Conservation (phyloP, 2,888 invertebrate genomes). For the Cryptocheilus praepositus region DNA sequence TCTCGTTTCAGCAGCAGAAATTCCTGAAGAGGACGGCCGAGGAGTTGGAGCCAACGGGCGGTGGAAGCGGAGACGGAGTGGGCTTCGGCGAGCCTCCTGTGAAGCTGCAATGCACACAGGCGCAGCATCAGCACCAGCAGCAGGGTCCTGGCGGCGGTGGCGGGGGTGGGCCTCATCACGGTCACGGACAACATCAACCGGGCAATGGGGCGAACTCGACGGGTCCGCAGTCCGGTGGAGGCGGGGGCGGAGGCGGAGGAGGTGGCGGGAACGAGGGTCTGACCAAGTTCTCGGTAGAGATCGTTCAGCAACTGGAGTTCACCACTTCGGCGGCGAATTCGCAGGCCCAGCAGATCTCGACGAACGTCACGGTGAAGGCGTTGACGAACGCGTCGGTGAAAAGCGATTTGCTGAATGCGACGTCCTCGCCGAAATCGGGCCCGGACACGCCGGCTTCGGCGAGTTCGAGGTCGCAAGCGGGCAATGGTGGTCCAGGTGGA, state of each 20-base stretch:
- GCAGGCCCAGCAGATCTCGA: conserved; percentile 92
- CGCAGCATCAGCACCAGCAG: conserved; percentile 73
- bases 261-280: conserved; percentile 66
- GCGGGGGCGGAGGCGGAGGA: conserved; percentile 72
- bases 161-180: conserved; percentile 61
- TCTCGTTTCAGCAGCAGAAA: conserved; percentile 86
- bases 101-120: conserved; percentile 82
- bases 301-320: conserved; percentile 93
- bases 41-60: conserved; percentile 78
- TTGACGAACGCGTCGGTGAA: conserved; percentile 83
- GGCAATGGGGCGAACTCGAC: conserved; percentile 62
- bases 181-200: conserved; percentile 64
- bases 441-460: conserved; percentile 72
- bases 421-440: conserved; percentile 76
- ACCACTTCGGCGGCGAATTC: conserved; percentile 91
- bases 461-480: conserved; percentile 59
- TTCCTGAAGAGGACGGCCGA: conserved; percentile 85
- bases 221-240: conserved; percentile 22
- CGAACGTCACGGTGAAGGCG: conserved; percentile 93
- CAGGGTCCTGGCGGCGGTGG: conserved; percentile 55
- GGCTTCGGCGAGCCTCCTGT: conserved; percentile 85
- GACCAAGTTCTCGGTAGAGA: conserved; percentile 92
- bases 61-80: conserved; percentile 69
- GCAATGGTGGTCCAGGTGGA: conserved; percentile 65
- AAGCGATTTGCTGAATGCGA: conserved; percentile 76